phyloP scores from a whole-genome alignment of 2,113 vertebrate species.

The Malurus melanocephalus region DNA sequence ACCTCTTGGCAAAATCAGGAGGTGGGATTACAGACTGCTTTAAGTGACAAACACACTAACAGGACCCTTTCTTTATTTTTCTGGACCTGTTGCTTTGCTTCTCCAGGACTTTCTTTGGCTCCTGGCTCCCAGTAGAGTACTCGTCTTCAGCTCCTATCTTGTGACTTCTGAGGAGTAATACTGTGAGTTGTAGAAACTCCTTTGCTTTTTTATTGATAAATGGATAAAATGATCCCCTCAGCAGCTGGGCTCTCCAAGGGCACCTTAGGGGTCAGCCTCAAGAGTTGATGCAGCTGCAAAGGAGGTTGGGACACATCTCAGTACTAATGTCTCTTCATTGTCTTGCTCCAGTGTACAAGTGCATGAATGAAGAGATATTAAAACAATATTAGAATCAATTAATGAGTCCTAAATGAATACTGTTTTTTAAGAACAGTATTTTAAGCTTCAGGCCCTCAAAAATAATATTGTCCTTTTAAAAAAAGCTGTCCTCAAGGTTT shows the following conservation, averaged over 20 bases:
- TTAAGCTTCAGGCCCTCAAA: neutral
- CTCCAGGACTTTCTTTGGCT: neutral
- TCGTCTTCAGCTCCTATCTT: neutral
- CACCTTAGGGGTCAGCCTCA: neutral
- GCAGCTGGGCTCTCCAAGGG: neutral
- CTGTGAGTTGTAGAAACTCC: neutral
- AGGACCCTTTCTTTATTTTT: neutral
- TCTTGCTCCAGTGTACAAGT: neutral
- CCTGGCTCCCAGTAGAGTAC: neutral
- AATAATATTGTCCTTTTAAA: neutral
- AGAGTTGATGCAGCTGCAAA: neutral
- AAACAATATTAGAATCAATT: neutral
- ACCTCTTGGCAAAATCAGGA: neutral
- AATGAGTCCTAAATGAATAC: neutral
- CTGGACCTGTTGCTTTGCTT: neutral
- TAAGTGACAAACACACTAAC: neutral
- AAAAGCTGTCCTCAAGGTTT: neutral
- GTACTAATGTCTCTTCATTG: neutral
- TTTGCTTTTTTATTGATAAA: neutral
- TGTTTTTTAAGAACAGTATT: neutral
- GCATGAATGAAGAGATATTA: neutral
- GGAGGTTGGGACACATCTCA: neutral
- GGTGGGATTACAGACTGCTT: neutral
- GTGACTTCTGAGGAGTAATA: neutral
- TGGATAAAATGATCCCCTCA: neutral